Percentiles rank a stretch among this genome's conserved stretches.
phyloP scores from a whole-genome alignment of 2,113 vertebrate genomes.

The Jacana jacana region DNA sequence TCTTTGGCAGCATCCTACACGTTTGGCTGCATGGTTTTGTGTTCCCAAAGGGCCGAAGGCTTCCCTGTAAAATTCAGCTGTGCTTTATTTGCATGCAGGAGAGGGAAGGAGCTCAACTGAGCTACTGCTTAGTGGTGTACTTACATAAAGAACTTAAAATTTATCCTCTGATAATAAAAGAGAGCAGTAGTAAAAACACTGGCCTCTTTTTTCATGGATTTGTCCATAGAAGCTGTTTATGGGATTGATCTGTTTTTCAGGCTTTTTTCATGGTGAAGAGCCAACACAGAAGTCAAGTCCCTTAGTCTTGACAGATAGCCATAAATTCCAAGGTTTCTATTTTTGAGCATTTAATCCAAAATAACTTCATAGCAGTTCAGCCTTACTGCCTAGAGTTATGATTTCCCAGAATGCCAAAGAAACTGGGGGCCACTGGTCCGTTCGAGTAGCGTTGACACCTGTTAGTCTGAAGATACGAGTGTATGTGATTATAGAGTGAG shows the following conservation, averaged over 20 bases:
- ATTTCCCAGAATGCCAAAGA: background rate
- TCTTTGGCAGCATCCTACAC: slow-evolving; percentile 5
- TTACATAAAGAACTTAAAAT: background rate
- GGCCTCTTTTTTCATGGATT: background rate
- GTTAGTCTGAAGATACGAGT: background rate
- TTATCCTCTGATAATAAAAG: slow-evolving; percentile 5
- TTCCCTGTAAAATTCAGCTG: slow-evolving; percentile 30
- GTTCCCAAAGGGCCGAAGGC: background rate
- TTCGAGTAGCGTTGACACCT: background rate
- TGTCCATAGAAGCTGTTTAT: background rate
- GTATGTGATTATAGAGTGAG: background rate
- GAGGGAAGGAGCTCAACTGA: background rate
- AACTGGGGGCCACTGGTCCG: background rate
- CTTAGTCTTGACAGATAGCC: background rate
- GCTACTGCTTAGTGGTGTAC: background rate
- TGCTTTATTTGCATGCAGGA: background rate
- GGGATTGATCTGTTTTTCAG: background rate
- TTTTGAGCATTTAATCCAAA: background rate
- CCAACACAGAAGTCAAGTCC: background rate
- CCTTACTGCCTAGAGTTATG: background rate
- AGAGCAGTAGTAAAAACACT: background rate
- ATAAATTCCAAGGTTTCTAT: background rate
- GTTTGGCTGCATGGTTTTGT: background rate
- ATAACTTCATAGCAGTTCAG: background rate
- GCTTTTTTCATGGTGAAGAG: background rate